Evolutionary conservation across 1,140 invertebrate species (phyloP).

Genomic region (Streblospio benedicti): DNA sequence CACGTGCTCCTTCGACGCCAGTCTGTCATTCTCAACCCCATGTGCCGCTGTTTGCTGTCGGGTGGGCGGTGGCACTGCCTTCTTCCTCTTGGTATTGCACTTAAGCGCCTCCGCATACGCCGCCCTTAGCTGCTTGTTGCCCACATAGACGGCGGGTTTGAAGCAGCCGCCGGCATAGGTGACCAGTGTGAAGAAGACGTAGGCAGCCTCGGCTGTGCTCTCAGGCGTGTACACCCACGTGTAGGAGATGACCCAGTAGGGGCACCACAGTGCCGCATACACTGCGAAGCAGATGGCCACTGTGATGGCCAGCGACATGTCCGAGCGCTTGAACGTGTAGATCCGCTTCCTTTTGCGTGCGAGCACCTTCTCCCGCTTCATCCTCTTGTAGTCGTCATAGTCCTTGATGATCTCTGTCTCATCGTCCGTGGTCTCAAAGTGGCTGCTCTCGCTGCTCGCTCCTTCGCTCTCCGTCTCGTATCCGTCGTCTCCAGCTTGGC

Average conservation of each 20-base stretch:
- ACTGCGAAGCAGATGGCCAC: not conserved
- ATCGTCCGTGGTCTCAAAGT: not conserved
- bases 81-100: too few species aligned
- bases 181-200: not conserved
- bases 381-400: not conserved
- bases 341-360: not conserved
- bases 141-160: not conserved
- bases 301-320: not conserved
- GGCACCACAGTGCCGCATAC: not conserved
- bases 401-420: not conserved
- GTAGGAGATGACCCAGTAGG: not conserved
- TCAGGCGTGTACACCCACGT: not conserved
- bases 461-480: not conserved
- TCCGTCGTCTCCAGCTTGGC: too few species aligned
- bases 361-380: not conserved
- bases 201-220: too few species aligned
- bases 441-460: not conserved
- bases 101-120: too few species aligned
- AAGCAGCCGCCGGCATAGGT: not conserved
- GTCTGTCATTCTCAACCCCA: too few species aligned
- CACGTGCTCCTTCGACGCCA: too few species aligned
- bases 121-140: not conserved
- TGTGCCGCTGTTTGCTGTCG: too few species aligned
- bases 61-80: too few species aligned
- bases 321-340: not conserved